Evolutionary conservation across 2,888 invertebrate species (phyloP), one percentile per base, ranked within the genome.

Genomic region (Orgyia antiqua): DNA sequence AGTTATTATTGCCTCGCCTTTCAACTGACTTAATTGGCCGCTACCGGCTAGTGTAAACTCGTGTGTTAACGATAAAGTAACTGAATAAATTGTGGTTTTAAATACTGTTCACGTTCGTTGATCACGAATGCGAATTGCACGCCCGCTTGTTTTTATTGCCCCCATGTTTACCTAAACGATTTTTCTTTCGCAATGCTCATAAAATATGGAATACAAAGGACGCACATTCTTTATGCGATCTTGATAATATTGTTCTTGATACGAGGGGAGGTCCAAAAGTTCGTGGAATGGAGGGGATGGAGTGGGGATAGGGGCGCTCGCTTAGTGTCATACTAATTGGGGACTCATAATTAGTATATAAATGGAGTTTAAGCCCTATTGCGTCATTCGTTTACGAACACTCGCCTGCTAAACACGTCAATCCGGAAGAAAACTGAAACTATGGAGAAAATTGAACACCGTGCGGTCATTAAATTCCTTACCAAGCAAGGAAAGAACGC

Each of bases 1-100:
- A 79, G 74, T 74, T 75, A 79, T 76, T 79, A 75, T 68, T 68
- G 62, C 68, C 57, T 68, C 68, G 69, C 68, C 68, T 74, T 73
- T 72, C 68, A 70, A 71, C 68, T 52, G 59, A 68, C 66, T 76
- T 78, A 77, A 80, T 78, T 78, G 72, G 68, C 65, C 51, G 72
- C 75, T 70, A 76, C 75, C 62, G 67, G 62, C 62, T 58, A 61
- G 73, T 70, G 75, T 75, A 71, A 76, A 70, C 66, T 68, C 66
- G 55, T 69, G 65, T 73, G 74, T 68, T 60, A 57, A 64, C 64
- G 75, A 75, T 76, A 75, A 76, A 69, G 61, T 62, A 63, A 68
- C 64, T 66, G 68, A 74, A 75, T 75, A 70, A 65, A 72, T 73
- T 72, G 64, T 66, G 58, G 55, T 66, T 65, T 71, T 65, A 64